Conservation (phyloP, 2,888 invertebrate species). For the Meteorus cinctellus region DNA sequence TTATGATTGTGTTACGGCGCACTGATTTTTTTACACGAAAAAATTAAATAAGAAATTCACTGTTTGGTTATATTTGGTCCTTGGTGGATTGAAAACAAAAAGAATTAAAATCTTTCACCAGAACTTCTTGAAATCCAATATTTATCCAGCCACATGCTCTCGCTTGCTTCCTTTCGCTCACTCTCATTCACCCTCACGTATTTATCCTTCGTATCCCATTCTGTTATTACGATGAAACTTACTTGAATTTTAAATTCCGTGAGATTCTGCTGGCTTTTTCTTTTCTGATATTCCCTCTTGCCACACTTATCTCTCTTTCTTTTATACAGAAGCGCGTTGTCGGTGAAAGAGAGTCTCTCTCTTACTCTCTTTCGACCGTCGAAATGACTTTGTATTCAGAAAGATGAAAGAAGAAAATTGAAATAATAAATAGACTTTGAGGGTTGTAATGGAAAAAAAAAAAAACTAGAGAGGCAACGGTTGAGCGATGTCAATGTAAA, state of each 20-base stretch:
- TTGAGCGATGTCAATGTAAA: background rate
- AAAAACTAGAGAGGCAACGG: background rate
- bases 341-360: conserved; percentile 40
- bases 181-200: background rate
- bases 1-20: background rate
- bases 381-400: background rate
- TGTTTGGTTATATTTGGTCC: background rate
- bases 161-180: background rate
- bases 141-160: background rate
- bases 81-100: background rate
- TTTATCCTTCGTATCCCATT: background rate
- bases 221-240: conserved; percentile 28
- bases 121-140: conserved; percentile 10
- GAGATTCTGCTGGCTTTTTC: conserved; percentile 14
- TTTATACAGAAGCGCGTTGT: conserved; percentile 21
- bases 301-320: background rate
- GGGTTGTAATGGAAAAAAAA: background rate
- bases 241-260: conserved; percentile 38
- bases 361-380: conserved; percentile 28
- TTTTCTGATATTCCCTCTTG: background rate
- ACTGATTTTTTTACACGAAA: background rate
- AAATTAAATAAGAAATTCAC: background rate
- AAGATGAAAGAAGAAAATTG: background rate
- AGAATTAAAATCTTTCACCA: background rate
- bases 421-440: background rate